Percentiles rank a stretch among this genome's conserved stretches.
Conservation (phyloP, 1,140 invertebrate genomes). For the Drosophila littoralis region DNA sequence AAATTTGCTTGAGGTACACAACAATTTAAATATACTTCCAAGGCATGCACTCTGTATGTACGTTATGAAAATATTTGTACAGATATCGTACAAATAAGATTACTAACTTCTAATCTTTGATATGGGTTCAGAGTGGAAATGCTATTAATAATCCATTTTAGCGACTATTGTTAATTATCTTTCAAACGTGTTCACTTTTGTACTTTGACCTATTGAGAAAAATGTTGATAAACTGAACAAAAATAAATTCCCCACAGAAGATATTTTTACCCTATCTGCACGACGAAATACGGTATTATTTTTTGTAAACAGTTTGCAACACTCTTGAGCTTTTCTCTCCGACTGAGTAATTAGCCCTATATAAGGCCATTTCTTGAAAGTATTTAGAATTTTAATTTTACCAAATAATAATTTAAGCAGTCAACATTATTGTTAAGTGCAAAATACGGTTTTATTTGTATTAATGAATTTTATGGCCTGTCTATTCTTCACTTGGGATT, state of each 20-base stretch:
- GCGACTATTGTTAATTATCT: not conserved
- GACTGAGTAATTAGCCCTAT: no score
- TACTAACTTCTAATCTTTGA: constrained; percentile 23
- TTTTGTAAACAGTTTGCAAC: no score
- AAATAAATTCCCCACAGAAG: not conserved
- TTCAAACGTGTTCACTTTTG: constrained; percentile 23
- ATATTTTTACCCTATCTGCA: not conserved
- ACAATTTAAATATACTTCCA: not conserved
- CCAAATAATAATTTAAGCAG: not conserved
- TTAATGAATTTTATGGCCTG: no score
- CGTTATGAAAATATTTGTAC: not conserved
- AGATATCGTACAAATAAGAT: constrained; percentile 5
- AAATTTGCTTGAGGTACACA: not conserved
- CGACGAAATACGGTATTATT: no score
- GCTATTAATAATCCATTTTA: constrained; percentile 7
- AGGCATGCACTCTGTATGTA: constrained; percentile 3
- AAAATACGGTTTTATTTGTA: no score
- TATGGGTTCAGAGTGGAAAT: constrained; percentile 11
- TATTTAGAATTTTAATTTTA: not conserved
- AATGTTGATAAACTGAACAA: not conserved
- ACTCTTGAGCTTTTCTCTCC: no score
- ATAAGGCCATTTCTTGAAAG: not conserved
- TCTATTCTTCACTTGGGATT: no score
- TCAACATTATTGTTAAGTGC: no score
- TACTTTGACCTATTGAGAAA: constrained; percentile 12